Evolutionary conservation across 2,113 vertebrate genomes (phyloP), one percentile per base, ranked within the genome.

Genomic region (Cyanoderma ruficeps): DNA sequence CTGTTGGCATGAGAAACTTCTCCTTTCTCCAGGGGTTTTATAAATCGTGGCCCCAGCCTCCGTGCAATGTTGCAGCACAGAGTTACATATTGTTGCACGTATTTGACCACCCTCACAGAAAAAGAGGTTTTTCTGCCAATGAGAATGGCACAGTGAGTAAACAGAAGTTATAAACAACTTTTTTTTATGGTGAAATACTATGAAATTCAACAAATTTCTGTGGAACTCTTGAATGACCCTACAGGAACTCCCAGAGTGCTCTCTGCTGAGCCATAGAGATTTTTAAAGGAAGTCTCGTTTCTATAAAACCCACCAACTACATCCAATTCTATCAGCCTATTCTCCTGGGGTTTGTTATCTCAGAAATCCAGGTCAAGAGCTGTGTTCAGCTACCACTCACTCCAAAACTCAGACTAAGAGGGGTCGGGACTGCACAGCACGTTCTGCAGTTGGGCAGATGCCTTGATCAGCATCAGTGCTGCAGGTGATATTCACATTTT

Each of bases 301-400:
- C 90, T 59, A 12, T 44, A 91, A 91, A 95, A 70, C 18, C 19
- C 41, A 53, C 30, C 7, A 5, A 33, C 80, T 69, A 53, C 31
- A 79, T 9, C 18, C n/a, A 96, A 79, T 72, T 64, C 87, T 13
- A 60, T 25, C 75, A 44, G 41, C 33, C 19, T 72, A 5, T 22
- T 91, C 81, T 60, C 89, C 42, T 22, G 53, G 60, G 76, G 17
- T 70, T 93, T 2, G 0, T 85, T 92, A 86, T 71, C 15, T 49
- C 94, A 87, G 88, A 64, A 96, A 91, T 95, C 47, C 79, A 90
- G 82, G 75, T 78, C 94, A 94, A 76, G 55, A 88, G 84, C 7
- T 0, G 17, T 17, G 13, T 30, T 89, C 68, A 83, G 61, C 69
- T 64, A 18, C 31, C 1, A 3, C 44, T 93, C 41, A 8, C 49